Percentiles rank a stretch among this genome's conserved stretches.
phyloP scores from a whole-genome alignment of 1,140 invertebrate genomes.

The Tribolium madens region DNA sequence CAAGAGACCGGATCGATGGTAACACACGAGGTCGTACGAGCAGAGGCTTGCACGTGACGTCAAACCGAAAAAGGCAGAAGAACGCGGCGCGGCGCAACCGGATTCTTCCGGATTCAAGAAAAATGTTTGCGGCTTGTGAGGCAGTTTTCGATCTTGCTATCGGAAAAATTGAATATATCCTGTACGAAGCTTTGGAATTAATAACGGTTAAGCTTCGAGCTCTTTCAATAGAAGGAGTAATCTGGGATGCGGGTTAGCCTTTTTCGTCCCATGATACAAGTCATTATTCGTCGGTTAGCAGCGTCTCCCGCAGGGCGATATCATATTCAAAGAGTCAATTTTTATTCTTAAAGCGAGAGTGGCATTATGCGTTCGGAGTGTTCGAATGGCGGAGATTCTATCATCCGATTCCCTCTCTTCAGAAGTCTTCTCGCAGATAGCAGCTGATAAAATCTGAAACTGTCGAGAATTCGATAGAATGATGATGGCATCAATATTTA shows the following conservation, averaged over 20 bases:
- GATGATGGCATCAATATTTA: slow-evolving; percentile 45
- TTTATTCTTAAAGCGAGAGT: slow-evolving; percentile 34
- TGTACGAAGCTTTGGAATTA: not conserved
- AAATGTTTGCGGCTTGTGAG: not conserved
- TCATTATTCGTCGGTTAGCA: slow-evolving; percentile 13
- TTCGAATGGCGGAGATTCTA: slow-evolving; percentile 18
- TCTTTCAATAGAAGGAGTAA: slow-evolving; percentile 1
- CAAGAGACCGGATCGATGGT: slow-evolving; percentile 16
- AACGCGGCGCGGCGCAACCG: not conserved
- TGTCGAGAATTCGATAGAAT: slow-evolving; percentile 31
- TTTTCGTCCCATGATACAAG: slow-evolving; percentile 7
- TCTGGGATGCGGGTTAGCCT: not conserved
- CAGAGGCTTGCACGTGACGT: slow-evolving; percentile 32
- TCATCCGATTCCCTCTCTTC: slow-evolving; percentile 23
- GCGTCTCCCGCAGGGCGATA: slow-evolving; percentile 3
- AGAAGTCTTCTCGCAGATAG: slow-evolving; percentile 27
- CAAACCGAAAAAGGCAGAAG: slow-evolving; percentile 4
- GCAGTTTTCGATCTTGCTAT: not conserved
- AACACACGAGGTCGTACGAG: slow-evolving; percentile 31
- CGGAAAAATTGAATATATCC: slow-evolving; percentile 23
- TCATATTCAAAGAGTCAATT: slow-evolving; percentile 42
- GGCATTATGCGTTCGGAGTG: slow-evolving; percentile 19
- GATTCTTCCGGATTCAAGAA: not conserved
- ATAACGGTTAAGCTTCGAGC: slow-evolving; percentile 8
- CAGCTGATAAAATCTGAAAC: slow-evolving; percentile 40